phyloP scores from a whole-genome alignment of 1,140 invertebrate genomes.

The Drosophila ambigua region DNA sequence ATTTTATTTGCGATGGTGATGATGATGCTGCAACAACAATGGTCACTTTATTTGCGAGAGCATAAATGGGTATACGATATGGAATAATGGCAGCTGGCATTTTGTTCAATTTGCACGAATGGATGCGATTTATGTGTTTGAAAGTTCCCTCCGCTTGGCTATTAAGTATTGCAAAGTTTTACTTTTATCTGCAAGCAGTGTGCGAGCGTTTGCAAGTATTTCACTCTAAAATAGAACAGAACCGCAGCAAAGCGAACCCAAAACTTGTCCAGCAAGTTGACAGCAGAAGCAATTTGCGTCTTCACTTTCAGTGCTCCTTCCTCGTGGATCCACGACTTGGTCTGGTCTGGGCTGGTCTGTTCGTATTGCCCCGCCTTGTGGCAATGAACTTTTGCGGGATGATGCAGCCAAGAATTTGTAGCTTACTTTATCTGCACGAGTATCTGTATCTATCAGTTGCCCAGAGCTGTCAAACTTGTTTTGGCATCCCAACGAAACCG shows the following conservation, averaged over 20 bases:
- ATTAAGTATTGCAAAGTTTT: slow-evolving; percentile 20
- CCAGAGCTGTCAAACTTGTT: slow-evolving; percentile 74
- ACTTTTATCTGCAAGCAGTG: slow-evolving; percentile 20
- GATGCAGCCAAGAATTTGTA: slow-evolving; percentile 46
- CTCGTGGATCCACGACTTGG: slow-evolving; percentile 1
- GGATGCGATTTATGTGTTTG: slow-evolving; percentile 44
- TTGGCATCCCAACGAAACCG: slow-evolving; percentile 65
- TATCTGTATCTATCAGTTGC: slow-evolving; percentile 38
- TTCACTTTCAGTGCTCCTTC: slow-evolving; percentile 62
- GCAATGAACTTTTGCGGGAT: slow-evolving; percentile 65
- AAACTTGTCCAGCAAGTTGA: slow-evolving; percentile 55
- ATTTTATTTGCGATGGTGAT: slow-evolving; percentile 34
- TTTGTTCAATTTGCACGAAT: slow-evolving; percentile 54
- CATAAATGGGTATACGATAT: slow-evolving; percentile 34
- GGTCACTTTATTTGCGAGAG: slow-evolving; percentile 40
- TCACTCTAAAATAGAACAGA: slow-evolving; percentile 7
- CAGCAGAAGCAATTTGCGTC: slow-evolving; percentile 52
- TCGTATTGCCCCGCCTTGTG: slow-evolving; percentile 18
- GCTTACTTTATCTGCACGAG: slow-evolving; percentile 27
- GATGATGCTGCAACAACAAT: slow-evolving; percentile 5
- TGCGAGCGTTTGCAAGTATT: no score
- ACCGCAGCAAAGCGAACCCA: background rate
- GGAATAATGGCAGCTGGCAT: slow-evolving; percentile 46
- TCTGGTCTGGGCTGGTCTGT: background rate
- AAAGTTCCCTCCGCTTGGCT: slow-evolving; percentile 7